phyloP scores from a whole-genome alignment of 2,113 vertebrate species.

The Xiphophorus hellerii region DNA sequence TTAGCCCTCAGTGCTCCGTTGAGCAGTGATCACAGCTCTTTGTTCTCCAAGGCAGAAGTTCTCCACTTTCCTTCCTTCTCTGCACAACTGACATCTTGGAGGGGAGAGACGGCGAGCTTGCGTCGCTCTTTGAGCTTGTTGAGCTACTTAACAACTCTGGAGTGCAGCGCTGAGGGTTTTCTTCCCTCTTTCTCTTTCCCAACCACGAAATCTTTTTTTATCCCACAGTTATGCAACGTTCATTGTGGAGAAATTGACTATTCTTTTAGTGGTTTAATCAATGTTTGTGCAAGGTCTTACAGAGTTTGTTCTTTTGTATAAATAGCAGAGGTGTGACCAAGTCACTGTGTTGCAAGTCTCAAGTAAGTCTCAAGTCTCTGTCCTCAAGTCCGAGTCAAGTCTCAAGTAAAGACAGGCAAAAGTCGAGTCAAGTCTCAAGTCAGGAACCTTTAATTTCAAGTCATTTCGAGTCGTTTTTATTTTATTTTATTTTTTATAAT shows the following conservation, averaged over 20 bases:
- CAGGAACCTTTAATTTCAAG: no score
- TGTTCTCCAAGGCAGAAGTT: conserved; percentile 46
- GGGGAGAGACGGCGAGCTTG: conserved; percentile 26
- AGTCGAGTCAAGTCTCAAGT: no score
- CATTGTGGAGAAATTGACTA: neutral
- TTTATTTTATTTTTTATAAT: no score
- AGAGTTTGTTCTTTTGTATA: neutral
- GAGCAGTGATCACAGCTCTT: conserved; percentile 63
- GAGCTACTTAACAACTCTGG: conserved; percentile 29
- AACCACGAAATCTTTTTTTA: neutral
- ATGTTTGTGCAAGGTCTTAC: neutral
- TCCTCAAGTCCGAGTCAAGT: no score
- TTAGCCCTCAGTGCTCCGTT: conserved; percentile 53
- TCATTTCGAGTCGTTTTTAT: no score
- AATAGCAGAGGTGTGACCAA: no score
- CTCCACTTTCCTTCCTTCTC: conserved; percentile 28
- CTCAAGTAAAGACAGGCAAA: no score
- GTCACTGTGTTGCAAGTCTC: no score
- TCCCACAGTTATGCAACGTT: conserved; percentile 1
- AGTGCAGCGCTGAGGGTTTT: conserved; percentile 8
- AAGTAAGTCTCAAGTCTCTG: no score
- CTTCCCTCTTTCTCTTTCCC: no score
- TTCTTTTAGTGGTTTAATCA: neutral
- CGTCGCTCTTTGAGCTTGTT: conserved; percentile 19
- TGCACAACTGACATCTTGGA: conserved; percentile 27